These are phyloP conservation scores for Eutrigla gurnardus DNA, from an alignment of 2,797 vertebrate genomes.

Conservation along the genomic window DNA sequence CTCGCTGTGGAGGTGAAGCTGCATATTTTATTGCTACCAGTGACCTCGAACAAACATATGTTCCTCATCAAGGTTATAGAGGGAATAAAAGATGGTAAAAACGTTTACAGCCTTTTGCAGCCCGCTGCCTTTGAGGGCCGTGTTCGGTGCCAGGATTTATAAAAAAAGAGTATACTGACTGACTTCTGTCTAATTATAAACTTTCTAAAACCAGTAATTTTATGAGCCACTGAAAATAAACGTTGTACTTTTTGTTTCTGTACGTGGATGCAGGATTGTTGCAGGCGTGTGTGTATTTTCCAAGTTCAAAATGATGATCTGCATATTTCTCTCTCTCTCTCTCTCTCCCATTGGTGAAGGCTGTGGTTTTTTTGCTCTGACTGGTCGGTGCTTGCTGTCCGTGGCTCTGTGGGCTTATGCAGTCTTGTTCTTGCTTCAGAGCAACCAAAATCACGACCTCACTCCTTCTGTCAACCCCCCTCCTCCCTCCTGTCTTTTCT, in stretches of 20 bases:
- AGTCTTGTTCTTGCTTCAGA: slow-evolving; percentile 58
- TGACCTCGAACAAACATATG: slow-evolving; percentile 54
- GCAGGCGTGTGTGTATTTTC: slow-evolving; percentile 22
- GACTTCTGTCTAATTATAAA: slow-evolving; percentile 67
- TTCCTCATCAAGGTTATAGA: slow-evolving; percentile 56
- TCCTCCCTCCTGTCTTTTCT: slow-evolving; percentile 20
- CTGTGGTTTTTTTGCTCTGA: slow-evolving; percentile 30
- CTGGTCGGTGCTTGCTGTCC: slow-evolving; percentile 31
- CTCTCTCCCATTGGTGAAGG: slow-evolving; percentile 8
- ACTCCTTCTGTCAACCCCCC: slow-evolving; percentile 31
- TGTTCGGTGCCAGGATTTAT: slow-evolving; percentile 47
- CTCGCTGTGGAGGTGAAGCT: neutral
- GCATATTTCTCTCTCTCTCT: slow-evolving; percentile 2
- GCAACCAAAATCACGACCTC: slow-evolving; percentile 46
- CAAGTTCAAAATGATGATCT: slow-evolving; percentile 37
- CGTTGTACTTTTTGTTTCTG: slow-evolving; percentile 29
- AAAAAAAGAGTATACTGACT: slow-evolving; percentile 51
- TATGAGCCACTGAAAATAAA: slow-evolving; percentile 58
- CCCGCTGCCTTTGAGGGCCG: slow-evolving; percentile 46
- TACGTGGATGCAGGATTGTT: slow-evolving; percentile 21
- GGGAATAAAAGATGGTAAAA: slow-evolving; percentile 55
- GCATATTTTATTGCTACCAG: slow-evolving; percentile 12
- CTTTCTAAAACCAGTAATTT: slow-evolving; percentile 64
- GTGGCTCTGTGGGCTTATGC: slow-evolving; percentile 34
- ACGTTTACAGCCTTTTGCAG: slow-evolving; percentile 52